Evolutionary conservation across 2,797 vertebrate genomes (phyloP).

Genomic region (Myiothlypis chrysogaster): DNA sequence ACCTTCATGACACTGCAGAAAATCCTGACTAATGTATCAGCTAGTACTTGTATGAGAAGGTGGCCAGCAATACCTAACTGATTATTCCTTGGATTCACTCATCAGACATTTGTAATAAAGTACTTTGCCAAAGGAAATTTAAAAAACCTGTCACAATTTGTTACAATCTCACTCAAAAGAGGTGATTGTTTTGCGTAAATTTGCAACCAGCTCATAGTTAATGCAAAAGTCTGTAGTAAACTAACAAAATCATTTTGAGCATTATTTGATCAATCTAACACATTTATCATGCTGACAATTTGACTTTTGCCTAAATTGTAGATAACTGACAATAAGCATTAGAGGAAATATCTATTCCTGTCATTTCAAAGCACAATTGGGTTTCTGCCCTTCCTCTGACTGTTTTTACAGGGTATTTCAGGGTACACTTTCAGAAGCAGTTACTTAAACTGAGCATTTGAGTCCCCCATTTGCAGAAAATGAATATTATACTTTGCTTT

Average conservation of each 20-base stretch:
- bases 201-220: background rate
- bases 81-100: background rate
- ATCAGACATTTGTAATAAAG: background rate
- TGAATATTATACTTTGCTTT: background rate
- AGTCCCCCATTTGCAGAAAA: background rate
- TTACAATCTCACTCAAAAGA: background rate
- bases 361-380: background rate
- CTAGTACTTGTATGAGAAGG: background rate
- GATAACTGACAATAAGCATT: background rate
- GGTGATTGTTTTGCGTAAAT: background rate
- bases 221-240: constrained; percentile 31
- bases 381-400: background rate
- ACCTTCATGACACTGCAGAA: background rate
- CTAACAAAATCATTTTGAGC: background rate
- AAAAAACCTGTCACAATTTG: background rate
- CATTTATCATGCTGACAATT: constrained; percentile 9
- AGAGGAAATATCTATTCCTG: background rate
- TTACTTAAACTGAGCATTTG: background rate
- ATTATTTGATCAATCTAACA: constrained; percentile 23
- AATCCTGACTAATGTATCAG: background rate
- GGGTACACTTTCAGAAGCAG: background rate
- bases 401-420: background rate
- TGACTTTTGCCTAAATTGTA: constrained; percentile 31
- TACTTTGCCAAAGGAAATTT: background rate
- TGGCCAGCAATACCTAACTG: background rate